phyloP scores from a whole-genome alignment of 1,140 invertebrate species.

The Drosophila sp. region DNA sequence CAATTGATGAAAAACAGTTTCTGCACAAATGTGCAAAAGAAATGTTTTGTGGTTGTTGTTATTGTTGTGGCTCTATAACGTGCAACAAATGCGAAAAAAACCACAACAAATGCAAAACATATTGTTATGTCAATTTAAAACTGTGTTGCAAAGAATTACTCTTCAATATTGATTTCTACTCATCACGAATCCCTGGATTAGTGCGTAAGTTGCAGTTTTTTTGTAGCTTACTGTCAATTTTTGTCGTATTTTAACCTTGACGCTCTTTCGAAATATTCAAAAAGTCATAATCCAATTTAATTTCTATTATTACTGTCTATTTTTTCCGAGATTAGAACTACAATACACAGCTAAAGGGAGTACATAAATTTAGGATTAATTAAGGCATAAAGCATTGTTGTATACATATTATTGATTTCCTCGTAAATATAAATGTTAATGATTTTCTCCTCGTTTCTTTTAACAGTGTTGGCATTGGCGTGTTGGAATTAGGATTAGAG shows the following conservation, averaged over 20 bases:
- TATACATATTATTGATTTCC: too few species aligned
- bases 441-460: not conserved
- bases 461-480: constrained; percentile 20
- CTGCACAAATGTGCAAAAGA: constrained; percentile 59
- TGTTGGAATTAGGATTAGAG: constrained; percentile 14
- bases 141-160: constrained; percentile 1
- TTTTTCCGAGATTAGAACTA: too few species aligned
- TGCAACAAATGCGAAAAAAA: constrained; percentile 19
- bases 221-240: too few species aligned
- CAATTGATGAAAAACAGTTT: constrained; percentile 59
- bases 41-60: constrained; percentile 55
- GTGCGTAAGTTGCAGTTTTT: constrained; percentile 27
- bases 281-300: too few species aligned
- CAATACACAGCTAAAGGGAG: too few species aligned
- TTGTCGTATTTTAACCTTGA: too few species aligned
- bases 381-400: too few species aligned
- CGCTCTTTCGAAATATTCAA: too few species aligned
- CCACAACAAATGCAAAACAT: constrained; percentile 15
- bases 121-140: constrained; percentile 12
- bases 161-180: constrained; percentile 2
- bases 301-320: too few species aligned
- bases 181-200: not conserved
- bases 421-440: not conserved
- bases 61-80: constrained; percentile 8
- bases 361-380: too few species aligned